Evolutionary conservation across 2,113 vertebrate genomes (phyloP).

Genomic region (Actenoides hombroni): DNA sequence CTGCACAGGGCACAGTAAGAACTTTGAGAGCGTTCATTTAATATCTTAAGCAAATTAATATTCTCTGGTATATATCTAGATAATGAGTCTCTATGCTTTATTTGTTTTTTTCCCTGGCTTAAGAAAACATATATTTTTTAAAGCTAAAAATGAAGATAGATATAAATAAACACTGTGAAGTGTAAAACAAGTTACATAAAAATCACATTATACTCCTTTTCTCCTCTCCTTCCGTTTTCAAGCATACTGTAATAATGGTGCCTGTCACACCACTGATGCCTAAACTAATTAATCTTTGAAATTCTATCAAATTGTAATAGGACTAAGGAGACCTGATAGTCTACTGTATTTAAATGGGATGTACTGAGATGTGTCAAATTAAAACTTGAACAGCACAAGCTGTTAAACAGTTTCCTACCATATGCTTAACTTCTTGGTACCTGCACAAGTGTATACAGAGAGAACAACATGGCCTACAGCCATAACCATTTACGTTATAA

Average conservation of each 20-base stretch:
- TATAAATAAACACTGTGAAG: background rate
- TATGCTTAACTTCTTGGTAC: background rate
- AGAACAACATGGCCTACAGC: background rate
- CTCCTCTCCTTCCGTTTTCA: background rate
- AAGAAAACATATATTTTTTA: background rate
- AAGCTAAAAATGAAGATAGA: background rate
- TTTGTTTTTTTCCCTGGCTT: background rate
- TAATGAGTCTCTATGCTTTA: background rate
- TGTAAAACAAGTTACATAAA: background rate
- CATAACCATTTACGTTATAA: background rate
- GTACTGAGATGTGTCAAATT: background rate
- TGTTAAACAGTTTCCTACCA: background rate
- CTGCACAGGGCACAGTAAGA: background rate
- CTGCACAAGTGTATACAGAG: background rate
- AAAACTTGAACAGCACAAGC: background rate
- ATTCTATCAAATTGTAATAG: background rate
- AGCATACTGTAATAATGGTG: background rate
- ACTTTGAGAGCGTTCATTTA: background rate
- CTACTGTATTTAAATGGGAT: background rate
- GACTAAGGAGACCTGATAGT: background rate
- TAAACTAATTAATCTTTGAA: conserved; percentile 15
- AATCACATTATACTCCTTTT: background rate
- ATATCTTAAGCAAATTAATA: background rate
- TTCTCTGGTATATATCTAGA: background rate
- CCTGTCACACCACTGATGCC: background rate